Percentiles rank a stretch among this genome's conserved stretches.
Evolutionary conservation across 1,140 invertebrate species (phyloP).

Genomic region (Daktulosphaira vitifoliae): DNA sequence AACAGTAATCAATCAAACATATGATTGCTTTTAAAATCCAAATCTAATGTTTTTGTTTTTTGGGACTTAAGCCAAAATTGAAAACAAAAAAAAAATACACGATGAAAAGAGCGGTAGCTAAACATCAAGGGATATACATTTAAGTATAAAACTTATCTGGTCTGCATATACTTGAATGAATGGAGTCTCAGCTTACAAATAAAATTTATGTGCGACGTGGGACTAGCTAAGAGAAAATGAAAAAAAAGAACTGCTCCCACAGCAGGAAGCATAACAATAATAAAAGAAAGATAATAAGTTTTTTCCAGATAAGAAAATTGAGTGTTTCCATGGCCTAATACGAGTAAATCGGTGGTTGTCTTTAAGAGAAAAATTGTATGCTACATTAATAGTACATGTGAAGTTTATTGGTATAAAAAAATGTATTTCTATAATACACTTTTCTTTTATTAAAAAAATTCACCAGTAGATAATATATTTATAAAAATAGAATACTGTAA

Average conservation of each 20-base stretch:
- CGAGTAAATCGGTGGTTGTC: neutral
- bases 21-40: too few species aligned
- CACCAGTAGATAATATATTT: too few species aligned
- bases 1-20: too few species aligned
- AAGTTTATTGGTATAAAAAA: too few species aligned
- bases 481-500: too few species aligned
- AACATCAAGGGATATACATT: neutral
- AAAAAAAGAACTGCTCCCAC: conserved; percentile 5
- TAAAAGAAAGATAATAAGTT: conserved; percentile 21
- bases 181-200: neutral
- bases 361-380: too few species aligned
- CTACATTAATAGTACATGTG: too few species aligned
- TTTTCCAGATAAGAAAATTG: conserved; percentile 12
- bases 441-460: too few species aligned
- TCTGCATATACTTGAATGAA: conserved; percentile 26
- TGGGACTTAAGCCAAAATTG: conserved; percentile 17
- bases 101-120: neutral
- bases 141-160: conserved; percentile 32
- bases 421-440: too few species aligned
- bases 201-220: conserved; percentile 28
- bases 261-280: conserved; percentile 27
- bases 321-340: neutral
- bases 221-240: conserved; percentile 21
- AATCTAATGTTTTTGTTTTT: conserved; percentile 23
- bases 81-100: neutral